phyloP scores from a whole-genome alignment of 2,113 vertebrate species.

The Urocolius indicus region DNA sequence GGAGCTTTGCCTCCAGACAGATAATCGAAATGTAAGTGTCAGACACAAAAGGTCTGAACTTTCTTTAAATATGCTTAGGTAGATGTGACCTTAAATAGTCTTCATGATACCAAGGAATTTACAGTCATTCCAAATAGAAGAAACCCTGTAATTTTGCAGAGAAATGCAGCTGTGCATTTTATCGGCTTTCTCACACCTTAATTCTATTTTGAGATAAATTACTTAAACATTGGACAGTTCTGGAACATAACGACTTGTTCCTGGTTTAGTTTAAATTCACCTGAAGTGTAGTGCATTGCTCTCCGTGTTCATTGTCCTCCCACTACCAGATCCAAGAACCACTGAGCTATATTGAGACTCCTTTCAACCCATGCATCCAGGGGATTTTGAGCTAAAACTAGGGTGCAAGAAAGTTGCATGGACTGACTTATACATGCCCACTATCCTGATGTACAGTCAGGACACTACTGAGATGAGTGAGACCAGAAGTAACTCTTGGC shows the following conservation, averaged over 20 bases:
- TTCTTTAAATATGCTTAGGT: background rate
- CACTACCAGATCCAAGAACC: background rate
- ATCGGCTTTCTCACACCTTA: background rate
- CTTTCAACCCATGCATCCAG: background rate
- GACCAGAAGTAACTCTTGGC: background rate
- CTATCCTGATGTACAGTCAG: background rate
- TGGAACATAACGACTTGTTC: background rate
- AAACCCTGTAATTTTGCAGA: background rate
- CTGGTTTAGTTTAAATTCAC: background rate
- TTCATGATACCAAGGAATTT: background rate
- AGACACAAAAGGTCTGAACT: slow-evolving; percentile 39
- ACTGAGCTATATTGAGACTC: background rate
- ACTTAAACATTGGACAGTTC: background rate
- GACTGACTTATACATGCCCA: background rate
- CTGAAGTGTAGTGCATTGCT: background rate
- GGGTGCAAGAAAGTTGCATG: background rate
- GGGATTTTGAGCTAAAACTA: background rate
- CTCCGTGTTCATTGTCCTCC: background rate
- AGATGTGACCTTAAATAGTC: slow-evolving; percentile 26
- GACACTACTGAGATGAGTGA: background rate
- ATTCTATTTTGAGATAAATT: background rate
- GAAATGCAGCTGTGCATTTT: slow-evolving; percentile 15
- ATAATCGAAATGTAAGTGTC: slow-evolving; percentile 53
- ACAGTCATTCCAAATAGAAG: background rate
- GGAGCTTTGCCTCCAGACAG: slow-evolving; percentile 60